phyloP scores from a whole-genome alignment of 1,140 invertebrate genomes.

The Dendrolimus kikuchii region DNA sequence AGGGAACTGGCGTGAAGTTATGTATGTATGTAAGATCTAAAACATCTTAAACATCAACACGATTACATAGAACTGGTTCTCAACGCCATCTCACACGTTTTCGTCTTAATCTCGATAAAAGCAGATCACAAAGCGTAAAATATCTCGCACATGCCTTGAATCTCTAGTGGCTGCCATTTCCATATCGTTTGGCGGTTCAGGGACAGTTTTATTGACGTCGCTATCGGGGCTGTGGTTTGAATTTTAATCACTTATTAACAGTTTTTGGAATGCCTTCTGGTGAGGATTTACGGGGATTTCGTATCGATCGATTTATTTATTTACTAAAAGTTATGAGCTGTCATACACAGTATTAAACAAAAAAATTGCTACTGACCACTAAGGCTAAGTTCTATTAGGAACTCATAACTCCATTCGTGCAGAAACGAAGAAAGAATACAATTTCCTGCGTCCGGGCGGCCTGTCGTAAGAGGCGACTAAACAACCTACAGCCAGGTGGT shows the following conservation, averaged over 20 bases:
- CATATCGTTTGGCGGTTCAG: slow-evolving; percentile 62
- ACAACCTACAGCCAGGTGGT: too few relatives aligned
- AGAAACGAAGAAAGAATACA: too few relatives aligned
- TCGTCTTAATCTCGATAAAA: slow-evolving; percentile 53
- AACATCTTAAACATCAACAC: too few relatives aligned
- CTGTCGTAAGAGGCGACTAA: too few relatives aligned
- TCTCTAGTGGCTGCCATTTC: slow-evolving; percentile 55
- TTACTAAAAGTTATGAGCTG: neutral
- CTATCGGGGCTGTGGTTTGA: slow-evolving; percentile 44
- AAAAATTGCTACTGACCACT: neutral
- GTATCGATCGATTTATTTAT: neutral
- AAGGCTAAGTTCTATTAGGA: too few relatives aligned
- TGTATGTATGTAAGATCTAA: too few relatives aligned
- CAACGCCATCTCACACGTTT: neutral
- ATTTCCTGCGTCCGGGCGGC: too few relatives aligned
- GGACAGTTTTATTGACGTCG: slow-evolving; percentile 61
- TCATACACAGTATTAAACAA: neutral
- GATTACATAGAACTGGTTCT: too few relatives aligned
- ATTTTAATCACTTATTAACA: slow-evolving; percentile 49
- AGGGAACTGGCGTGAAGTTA: too few relatives aligned
- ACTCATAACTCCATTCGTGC: too few relatives aligned
- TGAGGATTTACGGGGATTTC: neutral
- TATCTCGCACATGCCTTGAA: slow-evolving; percentile 50
- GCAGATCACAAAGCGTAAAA: slow-evolving; percentile 57
- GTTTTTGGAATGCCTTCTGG: neutral